phyloP scores from a whole-genome alignment of 2,797 vertebrate species.

The Aphelocoma californica region DNA sequence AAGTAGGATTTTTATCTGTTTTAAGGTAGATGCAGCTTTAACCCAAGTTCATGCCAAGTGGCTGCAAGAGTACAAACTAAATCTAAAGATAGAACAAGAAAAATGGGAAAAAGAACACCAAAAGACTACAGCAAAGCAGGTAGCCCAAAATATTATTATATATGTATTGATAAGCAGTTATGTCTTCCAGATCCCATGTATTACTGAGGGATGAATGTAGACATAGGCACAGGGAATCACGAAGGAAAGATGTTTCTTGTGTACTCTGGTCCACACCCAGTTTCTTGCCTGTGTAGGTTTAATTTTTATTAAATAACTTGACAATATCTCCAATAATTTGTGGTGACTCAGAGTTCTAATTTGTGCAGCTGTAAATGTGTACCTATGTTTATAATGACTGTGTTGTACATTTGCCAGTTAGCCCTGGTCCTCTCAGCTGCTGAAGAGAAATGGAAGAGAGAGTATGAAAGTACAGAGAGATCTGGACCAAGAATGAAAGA shows the following conservation, averaged over 20 bases:
- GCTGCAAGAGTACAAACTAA: constrained; percentile 86
- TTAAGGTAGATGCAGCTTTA: constrained; percentile 87
- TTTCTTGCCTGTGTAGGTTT: neutral
- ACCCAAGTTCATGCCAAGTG: constrained; percentile 83
- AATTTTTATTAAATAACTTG: neutral
- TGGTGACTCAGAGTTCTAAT: neutral
- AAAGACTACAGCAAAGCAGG: constrained; percentile 73
- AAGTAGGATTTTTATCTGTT: neutral
- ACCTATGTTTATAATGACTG: neutral
- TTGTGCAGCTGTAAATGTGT: neutral
- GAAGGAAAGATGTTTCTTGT: neutral
- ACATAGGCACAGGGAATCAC: neutral
- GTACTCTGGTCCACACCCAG: neutral
- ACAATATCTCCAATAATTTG: neutral
- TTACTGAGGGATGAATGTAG: neutral
- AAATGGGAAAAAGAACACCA: constrained; percentile 85
- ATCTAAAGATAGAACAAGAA: constrained; percentile 78
- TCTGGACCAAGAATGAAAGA: constrained; percentile 69
- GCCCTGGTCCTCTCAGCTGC: constrained; percentile 71
- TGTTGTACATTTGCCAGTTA: constrained; percentile 44
- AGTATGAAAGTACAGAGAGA: constrained; percentile 68
- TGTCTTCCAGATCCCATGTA: neutral
- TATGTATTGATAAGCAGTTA: neutral
- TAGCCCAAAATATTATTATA: constrained; percentile 18
- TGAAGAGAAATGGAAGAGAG: constrained; percentile 81